Conservation (phyloP, 2,113 vertebrate genomes). For the Stegostoma tigrinum region DNA sequence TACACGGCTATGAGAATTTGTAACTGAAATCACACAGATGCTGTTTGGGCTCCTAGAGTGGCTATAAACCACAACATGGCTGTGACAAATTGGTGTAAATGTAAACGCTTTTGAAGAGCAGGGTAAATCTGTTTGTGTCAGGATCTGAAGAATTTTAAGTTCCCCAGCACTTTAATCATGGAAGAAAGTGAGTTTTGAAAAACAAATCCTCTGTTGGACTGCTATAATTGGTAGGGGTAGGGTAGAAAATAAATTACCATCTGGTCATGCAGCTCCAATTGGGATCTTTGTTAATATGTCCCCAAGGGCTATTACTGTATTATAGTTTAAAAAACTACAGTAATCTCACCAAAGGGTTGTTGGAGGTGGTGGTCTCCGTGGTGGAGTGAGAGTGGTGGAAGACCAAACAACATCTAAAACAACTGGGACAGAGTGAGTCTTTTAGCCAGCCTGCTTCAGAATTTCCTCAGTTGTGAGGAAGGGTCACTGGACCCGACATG, state of each 20-base stretch:
- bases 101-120: neutral
- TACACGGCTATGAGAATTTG: neutral
- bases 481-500: no score
- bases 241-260: no score
- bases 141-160: neutral
- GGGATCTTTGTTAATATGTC: neutral
- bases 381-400: neutral
- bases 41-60: neutral
- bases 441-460: neutral
- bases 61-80: neutral
- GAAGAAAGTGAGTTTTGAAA: neutral
- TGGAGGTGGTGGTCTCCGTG: no score
- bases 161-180: neutral
- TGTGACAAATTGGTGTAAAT: neutral
- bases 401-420: neutral
- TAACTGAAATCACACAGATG: neutral
- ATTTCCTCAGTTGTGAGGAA: no score
- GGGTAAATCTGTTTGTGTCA: neutral
- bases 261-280: neutral
- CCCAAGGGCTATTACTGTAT: neutral
- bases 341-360: neutral
- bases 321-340: neutral
- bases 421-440: neutral
- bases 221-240: neutral
- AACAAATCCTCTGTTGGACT: neutral